Evolutionary conservation across 2,888 invertebrate species (phyloP), one percentile per base, ranked within the genome.

Genomic region (Tromatobia lineatoria): DNA sequence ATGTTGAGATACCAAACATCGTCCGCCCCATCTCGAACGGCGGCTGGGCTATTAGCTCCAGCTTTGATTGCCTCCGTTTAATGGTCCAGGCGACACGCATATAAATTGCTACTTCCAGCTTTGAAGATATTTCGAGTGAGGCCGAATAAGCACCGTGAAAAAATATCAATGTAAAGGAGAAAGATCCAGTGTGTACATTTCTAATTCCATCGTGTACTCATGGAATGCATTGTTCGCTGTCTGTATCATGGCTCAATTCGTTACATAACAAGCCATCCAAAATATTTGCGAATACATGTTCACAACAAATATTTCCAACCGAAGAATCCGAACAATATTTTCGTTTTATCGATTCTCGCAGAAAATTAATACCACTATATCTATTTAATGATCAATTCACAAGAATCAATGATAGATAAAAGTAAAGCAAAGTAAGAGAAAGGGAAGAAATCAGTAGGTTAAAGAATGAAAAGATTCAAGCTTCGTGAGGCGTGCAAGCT

Each of bases 41-140:
- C 84, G 85, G 85, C 88, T 86, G 86, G 85, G 90, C 92, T 93
- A 93, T 93, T 93, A 93, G 91, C 92, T 90, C 87, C 88, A 88
- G 91, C 91, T 93, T 93, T 93, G 93, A 93, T 93, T 93, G 92
- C 92, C 91, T 90, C 88, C 89, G 91, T 91, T 93, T 93, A 93
- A 93, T 93, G 93, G 91, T 88, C 90, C 92, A 90, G 88, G 89
- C 91, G 92, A 92, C 92, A 90, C 90, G 92, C 92, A 91, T 91
- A 92, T 93, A 91, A 93, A 93, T 93, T 92, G 91, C 92, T 89
- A 90, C 90, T 91, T 90, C 88, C 87, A 85, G 87, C 92, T 93
- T 92, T 92, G 90, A 92, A 91, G 91, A 91, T 92, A 92, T 91
- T 92, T 92, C 90, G 88, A 91, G 91, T 87, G 86, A 87, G 87